Evolutionary conservation across 2,888 invertebrate genomes (phyloP).

Genomic region (Gastrophysa polygoni): DNA sequence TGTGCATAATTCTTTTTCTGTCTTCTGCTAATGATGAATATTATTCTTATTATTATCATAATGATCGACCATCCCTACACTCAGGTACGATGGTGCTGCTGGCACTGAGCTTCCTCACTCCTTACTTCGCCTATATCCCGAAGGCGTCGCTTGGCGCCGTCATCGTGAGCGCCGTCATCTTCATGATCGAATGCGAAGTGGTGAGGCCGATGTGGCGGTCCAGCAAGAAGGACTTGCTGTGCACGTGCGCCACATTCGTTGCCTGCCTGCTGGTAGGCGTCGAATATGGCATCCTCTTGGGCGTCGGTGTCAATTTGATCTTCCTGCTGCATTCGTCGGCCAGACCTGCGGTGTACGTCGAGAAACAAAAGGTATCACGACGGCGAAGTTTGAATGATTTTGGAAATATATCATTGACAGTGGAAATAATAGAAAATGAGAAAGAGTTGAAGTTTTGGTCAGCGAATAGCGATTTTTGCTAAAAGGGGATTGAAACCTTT

Average conservation of each 20-base stretch:
- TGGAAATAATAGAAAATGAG: too few relatives aligned
- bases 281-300: slow-evolving; percentile 84
- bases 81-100: slow-evolving; percentile 79
- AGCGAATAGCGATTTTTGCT: too few relatives aligned
- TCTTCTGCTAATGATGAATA: too few relatives aligned
- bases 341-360: slow-evolving; percentile 75
- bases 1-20: too few relatives aligned
- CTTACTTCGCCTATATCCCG: slow-evolving; percentile 88
- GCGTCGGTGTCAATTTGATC: slow-evolving; percentile 79
- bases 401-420: too few relatives aligned
- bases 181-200: slow-evolving; percentile 92
- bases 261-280: slow-evolving; percentile 82
- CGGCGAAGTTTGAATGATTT: too few relatives aligned
- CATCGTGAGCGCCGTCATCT: slow-evolving; percentile 93
- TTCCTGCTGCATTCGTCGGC: slow-evolving; percentile 82
- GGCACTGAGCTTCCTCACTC: slow-evolving; percentile 84
- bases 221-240: slow-evolving; percentile 78
- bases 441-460: too few relatives aligned
- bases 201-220: slow-evolving; percentile 86
- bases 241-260: slow-evolving; percentile 83
- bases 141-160: slow-evolving; percentile 90
- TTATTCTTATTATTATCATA: too few relatives aligned
- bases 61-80: too few relatives aligned
- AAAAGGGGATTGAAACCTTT: too few relatives aligned
- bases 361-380: slow-evolving; percentile 74